Conservation (phyloP, 2,113 vertebrate genomes). For the Engystomops pustulosus region DNA sequence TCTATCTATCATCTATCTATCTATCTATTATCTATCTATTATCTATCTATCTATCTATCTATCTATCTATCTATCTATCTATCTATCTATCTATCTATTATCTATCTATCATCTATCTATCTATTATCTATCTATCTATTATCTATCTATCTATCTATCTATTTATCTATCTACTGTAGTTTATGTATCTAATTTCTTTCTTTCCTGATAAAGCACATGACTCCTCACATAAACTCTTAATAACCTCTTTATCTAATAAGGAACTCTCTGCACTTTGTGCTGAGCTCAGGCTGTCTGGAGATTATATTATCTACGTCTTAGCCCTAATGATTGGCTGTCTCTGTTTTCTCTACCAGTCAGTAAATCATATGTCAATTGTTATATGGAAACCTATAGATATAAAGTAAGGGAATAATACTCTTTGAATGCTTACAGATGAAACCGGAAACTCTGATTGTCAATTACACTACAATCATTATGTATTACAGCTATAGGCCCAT, state of each 20-base stretch:
- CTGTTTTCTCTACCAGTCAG: constrained; percentile 3
- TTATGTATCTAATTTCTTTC: neutral
- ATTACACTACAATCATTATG: constrained; percentile 7
- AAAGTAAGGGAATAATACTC: neutral
- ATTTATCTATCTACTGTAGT: too few relatives aligned
- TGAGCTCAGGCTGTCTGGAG: constrained; percentile 19
- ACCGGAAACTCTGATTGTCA: neutral
- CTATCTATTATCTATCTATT: neutral
- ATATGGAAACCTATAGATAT: neutral
- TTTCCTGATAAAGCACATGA: neutral
- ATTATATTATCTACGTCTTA: constrained; percentile 3
- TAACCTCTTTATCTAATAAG: too few relatives aligned
- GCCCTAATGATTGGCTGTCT: constrained; percentile 35
- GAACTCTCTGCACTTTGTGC: neutral
- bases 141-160: neutral
- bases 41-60: neutral
- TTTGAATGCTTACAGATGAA: neutral
- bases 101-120: neutral
- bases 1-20: neutral
- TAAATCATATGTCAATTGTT: constrained; percentile 37
- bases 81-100: neutral
- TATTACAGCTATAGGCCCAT: neutral
- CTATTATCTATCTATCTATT: neutral
- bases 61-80: neutral
- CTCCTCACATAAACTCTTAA: constrained; percentile 14